Base-by-base conservation (phyloP, 1,140 invertebrate species). In the Phthorimaea operculella region DNA sequence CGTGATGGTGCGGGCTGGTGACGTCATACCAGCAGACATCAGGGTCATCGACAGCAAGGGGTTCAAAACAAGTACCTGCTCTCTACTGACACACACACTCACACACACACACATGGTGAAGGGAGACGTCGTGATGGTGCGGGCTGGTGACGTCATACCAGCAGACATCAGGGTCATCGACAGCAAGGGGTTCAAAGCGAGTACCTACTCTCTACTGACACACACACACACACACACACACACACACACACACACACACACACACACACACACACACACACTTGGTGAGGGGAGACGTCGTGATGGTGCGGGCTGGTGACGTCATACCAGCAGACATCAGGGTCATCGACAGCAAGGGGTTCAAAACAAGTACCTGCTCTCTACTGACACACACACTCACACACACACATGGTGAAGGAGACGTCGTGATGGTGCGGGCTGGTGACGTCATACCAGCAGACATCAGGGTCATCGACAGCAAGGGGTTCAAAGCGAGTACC, bases 91-190 rank as follows among this genome's bases (percentile, higher is more conserved):
- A 36, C n/a, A n/a, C n/a, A n/a, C n/a, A n/a, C 48, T 62, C 12
- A 59, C n/a, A n/a, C n/a, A 12, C 7, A n/a, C n/a, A n/a, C n/a
- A 76, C 36, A 48, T 84, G 17, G 80, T 82, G 33, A 82, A 66
- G 54, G n/a, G 80, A 33, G 81, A 84, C 47, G 64, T 84, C 10
- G 68, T 82, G 15, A 57, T 68, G n/a, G 68, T 84, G 1, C 66
- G 68, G 51, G 66, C 72, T 17, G 81, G 79, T 7, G 74, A 84
- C 34, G 62, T 84, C 10, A 69, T 84, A 52, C 81, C 81, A 7
- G 81, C 81, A n/a, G 81, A 84, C 42, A 79, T 84, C 47, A 58
- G 81, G 6, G 74, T 84, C 16, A 84, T 84, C 44, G 72, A 84
- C 12, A 81, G 77, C 59, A 80, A 76, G 61, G 79, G 79, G 34